Evolutionary conservation across 2,888 invertebrate genomes (phyloP).

Genomic region (Megaustenia siamemsis): DNA sequence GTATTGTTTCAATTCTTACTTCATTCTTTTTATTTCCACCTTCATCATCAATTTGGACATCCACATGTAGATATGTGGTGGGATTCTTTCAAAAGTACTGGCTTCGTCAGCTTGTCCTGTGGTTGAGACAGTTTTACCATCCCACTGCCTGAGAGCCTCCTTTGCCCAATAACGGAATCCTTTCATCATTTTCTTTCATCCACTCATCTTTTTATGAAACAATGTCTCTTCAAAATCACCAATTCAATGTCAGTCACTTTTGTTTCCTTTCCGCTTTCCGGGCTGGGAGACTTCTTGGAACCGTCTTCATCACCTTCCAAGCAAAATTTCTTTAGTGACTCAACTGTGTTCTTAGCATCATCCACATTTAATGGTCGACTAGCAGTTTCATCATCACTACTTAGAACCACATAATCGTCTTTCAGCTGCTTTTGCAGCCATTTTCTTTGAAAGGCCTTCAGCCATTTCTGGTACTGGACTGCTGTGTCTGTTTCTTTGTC

Average conservation of each 20-base stretch:
- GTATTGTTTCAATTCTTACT: conserved; percentile 37
- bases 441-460: conserved; percentile 40
- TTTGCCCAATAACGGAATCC: conserved; percentile 34
- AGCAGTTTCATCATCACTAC: conserved; percentile 32
- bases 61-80: conserved; percentile 42
- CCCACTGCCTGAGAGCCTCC: conserved; percentile 39
- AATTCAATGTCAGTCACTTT: background rate
- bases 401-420: conserved; percentile 14
- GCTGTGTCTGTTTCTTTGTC: conserved; percentile 26
- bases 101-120: background rate
- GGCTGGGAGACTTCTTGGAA: background rate
- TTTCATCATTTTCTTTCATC: background rate
- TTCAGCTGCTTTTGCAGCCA: conserved; percentile 36
- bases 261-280: background rate
- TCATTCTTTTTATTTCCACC: conserved; percentile 44
- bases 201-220: conserved; percentile 11
- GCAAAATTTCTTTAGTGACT: conserved; percentile 39
- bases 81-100: background rate
- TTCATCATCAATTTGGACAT: conserved; percentile 47
- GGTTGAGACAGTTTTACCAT: conserved; percentile 23
- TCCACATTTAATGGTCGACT: background rate
- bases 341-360: conserved; percentile 30
- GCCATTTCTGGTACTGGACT: conserved; percentile 34
- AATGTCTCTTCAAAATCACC: conserved; percentile 33
- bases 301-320: conserved; percentile 24